phyloP scores from a whole-genome alignment of 2,113 vertebrate genomes.

The Charadrius vociferus region DNA sequence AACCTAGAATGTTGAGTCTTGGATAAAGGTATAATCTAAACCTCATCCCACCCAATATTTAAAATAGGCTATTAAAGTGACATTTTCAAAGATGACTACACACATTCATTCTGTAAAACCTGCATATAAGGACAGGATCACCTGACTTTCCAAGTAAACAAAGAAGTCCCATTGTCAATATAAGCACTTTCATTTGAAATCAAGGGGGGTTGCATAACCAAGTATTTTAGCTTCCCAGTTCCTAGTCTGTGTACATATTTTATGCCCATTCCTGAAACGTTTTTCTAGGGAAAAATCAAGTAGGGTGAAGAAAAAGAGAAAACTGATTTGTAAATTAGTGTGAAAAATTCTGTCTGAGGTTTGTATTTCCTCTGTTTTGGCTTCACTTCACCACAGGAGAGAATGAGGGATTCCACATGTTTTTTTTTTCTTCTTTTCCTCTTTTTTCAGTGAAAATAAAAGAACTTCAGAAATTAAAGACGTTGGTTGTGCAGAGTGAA shows the following conservation, averaged over 20 bases:
- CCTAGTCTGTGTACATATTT: not conserved
- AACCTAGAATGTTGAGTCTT: not conserved
- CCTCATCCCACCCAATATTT: not conserved
- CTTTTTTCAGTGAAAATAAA: not conserved
- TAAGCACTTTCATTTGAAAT: not conserved
- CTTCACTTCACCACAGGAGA: not conserved
- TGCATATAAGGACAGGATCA: not conserved
- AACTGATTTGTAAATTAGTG: not conserved
- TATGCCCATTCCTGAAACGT: not conserved
- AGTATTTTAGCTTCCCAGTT: not conserved
- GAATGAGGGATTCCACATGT: not conserved
- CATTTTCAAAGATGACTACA: not conserved
- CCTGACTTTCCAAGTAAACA: not conserved
- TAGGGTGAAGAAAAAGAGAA: not conserved
- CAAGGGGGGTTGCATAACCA: fast-evolving
- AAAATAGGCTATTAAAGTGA: not conserved
- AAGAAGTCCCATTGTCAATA: not conserved
- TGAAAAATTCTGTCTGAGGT: not conserved
- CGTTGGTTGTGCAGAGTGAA: not conserved
- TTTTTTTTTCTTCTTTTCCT: not conserved
- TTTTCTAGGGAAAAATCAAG: not conserved
- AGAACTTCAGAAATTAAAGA: not conserved
- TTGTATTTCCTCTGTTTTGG: not conserved
- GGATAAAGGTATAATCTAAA: not conserved
- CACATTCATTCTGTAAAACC: not conserved